Evolutionary conservation across 2,113 vertebrate genomes (phyloP), one percentile per base, ranked within the genome.

Genomic region (Mus pahari): DNA sequence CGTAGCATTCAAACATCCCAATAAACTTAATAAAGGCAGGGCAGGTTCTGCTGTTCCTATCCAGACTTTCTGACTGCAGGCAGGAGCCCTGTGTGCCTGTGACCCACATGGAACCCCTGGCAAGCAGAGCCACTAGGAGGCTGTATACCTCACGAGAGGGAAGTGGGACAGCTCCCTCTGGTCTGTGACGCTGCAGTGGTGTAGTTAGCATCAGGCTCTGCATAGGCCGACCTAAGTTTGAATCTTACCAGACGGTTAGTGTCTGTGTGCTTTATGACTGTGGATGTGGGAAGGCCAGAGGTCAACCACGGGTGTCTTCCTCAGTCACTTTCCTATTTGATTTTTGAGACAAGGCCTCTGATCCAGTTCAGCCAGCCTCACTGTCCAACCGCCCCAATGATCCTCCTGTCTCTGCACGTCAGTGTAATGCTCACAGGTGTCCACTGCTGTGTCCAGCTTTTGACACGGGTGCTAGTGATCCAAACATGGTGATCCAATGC

Each of bases 131-230:
- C 17, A 0, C 53, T 45, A 33, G 36, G 81, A 33, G 22, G 42
- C 2, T 7, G 2, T 0, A 10, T 7, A 8, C 33, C 62, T 58
- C 42, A 24, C 36, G 42, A 39, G 3, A 4, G 60, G 8, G 3
- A 8, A 50, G 39, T 3, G 6, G 0, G 4, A 7, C 7, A 48
- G 8, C 26, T 50, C 9, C 13, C 24, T 4, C 31, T 31, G 16
- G 75, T 78, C 89, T n/a, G 24, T 81, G 26, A 17, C 22, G 5
- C 81, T 31, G 28, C 86, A 17, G 19, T 12, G 4, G 53, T 77
- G 26, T 36, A 50, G 45, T 60, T 60, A 86, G 48, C 33, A 45
- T 62, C 1, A 8, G 71, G 26, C 39, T 87, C 19, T 33, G 78
- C 45, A 2, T 11, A 26, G n/a, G 14, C 33, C 12, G 2, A 60